phyloP scores from a whole-genome alignment of 2,888 invertebrate species.

The Vanessa cardui region DNA sequence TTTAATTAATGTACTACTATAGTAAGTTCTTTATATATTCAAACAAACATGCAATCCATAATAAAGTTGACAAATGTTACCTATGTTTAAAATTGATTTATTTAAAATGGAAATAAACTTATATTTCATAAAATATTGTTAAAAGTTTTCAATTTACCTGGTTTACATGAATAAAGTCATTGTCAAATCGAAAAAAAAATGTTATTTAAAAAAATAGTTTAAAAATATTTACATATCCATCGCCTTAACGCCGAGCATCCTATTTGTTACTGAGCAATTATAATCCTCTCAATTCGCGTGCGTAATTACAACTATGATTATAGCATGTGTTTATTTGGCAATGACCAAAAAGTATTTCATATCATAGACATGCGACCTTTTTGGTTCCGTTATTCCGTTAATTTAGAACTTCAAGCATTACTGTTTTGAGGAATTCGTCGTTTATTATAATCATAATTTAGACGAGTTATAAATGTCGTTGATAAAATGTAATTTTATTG shows the following conservation, averaged over 20 bases:
- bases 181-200: too few relatives aligned
- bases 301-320: slow-evolving; percentile 39
- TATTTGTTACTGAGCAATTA: slow-evolving; percentile 43
- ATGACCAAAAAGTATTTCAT: slow-evolving; percentile 5
- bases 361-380: background rate
- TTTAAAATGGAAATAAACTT: too few relatives aligned
- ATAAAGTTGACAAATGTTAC: too few relatives aligned
- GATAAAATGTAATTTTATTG: slow-evolving; percentile 3
- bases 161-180: too few relatives aligned
- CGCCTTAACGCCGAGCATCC: slow-evolving; percentile 34
- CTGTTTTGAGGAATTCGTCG: slow-evolving; percentile 3
- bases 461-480: slow-evolving; percentile 23
- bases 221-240: slow-evolving; percentile 14
- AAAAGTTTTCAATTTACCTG: too few relatives aligned
- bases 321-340: slow-evolving; percentile 3
- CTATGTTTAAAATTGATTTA: too few relatives aligned
- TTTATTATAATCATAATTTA: slow-evolving; percentile 20
- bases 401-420: background rate
- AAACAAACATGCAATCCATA: too few relatives aligned
- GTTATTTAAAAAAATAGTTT: background rate
- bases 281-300: slow-evolving; percentile 40
- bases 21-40: too few relatives aligned
- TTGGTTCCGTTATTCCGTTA: background rate
- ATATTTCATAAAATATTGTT: too few relatives aligned
- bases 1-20: too few relatives aligned